Evolutionary conservation across 2,888 invertebrate genomes (phyloP).

Genomic region (Xiphydria camelus): DNA sequence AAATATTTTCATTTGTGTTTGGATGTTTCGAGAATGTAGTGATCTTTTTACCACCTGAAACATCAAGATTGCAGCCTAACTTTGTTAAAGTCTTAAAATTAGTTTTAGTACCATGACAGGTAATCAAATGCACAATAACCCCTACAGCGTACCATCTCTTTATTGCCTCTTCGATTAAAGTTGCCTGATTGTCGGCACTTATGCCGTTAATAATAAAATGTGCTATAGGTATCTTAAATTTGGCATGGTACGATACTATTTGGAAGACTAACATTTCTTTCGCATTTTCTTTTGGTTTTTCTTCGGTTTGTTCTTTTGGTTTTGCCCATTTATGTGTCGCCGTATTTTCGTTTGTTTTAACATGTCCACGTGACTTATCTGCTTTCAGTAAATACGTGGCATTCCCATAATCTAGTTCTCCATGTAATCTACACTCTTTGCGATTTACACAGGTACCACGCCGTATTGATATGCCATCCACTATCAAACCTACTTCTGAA

Average conservation of each 20-base stretch:
- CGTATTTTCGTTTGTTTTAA: too few relatives aligned
- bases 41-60: neutral
- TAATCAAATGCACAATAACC: constrained; percentile 7
- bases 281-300: constrained; percentile 6
- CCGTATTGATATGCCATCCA: constrained; percentile 13
- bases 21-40: constrained; percentile 9
- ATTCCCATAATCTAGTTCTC: too few relatives aligned
- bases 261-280: constrained; percentile 11
- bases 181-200: constrained; percentile 4
- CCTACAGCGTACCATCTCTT: constrained; percentile 6
- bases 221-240: constrained; percentile 14
- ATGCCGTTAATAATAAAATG: constrained; percentile 10
- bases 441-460: constrained; percentile 2
- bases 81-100: constrained; percentile 4
- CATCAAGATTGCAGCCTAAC: constrained; percentile 9
- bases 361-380: constrained; percentile 2
- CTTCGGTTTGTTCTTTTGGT: constrained; percentile 5
- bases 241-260: constrained; percentile 8
- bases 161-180: constrained; percentile 4
- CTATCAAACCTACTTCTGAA: constrained; percentile 8
- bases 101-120: constrained; percentile 5
- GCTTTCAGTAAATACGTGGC: too few relatives aligned
- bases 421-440: too few relatives aligned
- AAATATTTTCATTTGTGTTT: neutral
- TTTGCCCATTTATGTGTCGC: too few relatives aligned